Percentiles rank a stretch among this genome's conserved stretches.
These are phyloP conservation scores for Octonoba sinensis DNA, from an alignment of 2,888 invertebrate genomes.

Conservation along the genomic window DNA sequence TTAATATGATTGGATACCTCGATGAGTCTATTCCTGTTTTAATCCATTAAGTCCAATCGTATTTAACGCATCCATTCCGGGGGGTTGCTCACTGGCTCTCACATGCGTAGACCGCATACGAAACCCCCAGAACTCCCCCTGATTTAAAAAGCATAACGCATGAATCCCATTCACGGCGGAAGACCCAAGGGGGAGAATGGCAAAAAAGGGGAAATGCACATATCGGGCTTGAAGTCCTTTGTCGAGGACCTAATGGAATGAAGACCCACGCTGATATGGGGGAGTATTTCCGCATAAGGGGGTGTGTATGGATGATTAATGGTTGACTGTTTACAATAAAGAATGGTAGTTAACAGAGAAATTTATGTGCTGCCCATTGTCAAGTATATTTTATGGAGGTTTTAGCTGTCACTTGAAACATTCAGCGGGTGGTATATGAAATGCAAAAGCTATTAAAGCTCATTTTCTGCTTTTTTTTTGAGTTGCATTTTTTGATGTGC, in stretches of 20 bases:
- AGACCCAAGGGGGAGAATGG: background rate
- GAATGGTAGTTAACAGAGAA: slow-evolving; percentile 34
- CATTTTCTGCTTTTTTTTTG: slow-evolving; percentile 1
- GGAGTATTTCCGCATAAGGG: slow-evolving; percentile 20
- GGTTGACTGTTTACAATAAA: slow-evolving; percentile 24
- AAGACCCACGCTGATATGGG: slow-evolving; percentile 4
- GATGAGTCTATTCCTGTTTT: no score
- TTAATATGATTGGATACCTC: no score
- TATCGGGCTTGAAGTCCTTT: background rate
- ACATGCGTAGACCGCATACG: no score
- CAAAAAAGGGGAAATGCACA: background rate
- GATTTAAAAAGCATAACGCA: no score
- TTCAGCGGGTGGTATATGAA: background rate
- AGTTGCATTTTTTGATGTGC: no score
- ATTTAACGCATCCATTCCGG: no score
- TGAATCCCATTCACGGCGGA: background rate
- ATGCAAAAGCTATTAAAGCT: slow-evolving; percentile 22
- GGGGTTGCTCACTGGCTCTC: no score
- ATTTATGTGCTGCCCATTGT: slow-evolving; percentile 5
- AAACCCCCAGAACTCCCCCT: no score
- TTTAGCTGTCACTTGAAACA: slow-evolving; percentile 8
- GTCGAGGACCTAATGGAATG: background rate
- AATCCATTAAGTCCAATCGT: no score
- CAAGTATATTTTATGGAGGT: slow-evolving; percentile 18
- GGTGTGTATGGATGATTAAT: slow-evolving; percentile 30